phyloP scores from a whole-genome alignment of 2,888 invertebrate species.

The Ophion ellenae region DNA sequence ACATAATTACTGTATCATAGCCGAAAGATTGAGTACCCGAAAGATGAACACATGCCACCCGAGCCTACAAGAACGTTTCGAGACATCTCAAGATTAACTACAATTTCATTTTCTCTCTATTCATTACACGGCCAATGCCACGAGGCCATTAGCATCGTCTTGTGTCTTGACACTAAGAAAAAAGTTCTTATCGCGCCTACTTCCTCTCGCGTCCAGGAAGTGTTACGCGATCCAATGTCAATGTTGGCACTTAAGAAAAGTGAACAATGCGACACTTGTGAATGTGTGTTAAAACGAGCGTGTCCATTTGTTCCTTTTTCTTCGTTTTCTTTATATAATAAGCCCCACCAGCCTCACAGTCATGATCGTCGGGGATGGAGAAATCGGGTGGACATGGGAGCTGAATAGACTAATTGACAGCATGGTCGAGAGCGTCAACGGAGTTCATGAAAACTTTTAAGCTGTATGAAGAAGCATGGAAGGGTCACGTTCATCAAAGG shows the following conservation, averaged over 20 bases:
- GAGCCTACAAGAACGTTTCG: neutral
- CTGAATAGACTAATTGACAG: conserved; percentile 62
- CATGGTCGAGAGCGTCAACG: conserved; percentile 49
- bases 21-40: neutral
- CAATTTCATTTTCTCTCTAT: conserved; percentile 23
- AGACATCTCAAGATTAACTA: neutral
- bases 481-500: conserved; percentile 75
- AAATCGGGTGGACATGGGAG: conserved; percentile 57
- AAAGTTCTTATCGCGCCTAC: conserved; percentile 9
- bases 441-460: conserved; percentile 2
- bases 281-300: conserved; percentile 18
- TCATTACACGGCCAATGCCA: conserved; percentile 33
- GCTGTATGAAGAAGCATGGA: conserved; percentile 12
- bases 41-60: neutral
- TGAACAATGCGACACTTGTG: neutral
- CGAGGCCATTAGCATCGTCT: conserved; percentile 11
- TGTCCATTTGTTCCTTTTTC: conserved; percentile 32
- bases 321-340: conserved; percentile 8
- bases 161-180: neutral
- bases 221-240: conserved; percentile 56
- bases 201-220: conserved; percentile 21
- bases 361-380: conserved; percentile 46
- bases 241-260: conserved; percentile 38
- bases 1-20: neutral
- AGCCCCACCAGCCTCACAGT: neutral